Evolutionary conservation across 2,888 invertebrate species (phyloP), one percentile per base, ranked within the genome.

Genomic region (Lasioglossum oenotherae): DNA sequence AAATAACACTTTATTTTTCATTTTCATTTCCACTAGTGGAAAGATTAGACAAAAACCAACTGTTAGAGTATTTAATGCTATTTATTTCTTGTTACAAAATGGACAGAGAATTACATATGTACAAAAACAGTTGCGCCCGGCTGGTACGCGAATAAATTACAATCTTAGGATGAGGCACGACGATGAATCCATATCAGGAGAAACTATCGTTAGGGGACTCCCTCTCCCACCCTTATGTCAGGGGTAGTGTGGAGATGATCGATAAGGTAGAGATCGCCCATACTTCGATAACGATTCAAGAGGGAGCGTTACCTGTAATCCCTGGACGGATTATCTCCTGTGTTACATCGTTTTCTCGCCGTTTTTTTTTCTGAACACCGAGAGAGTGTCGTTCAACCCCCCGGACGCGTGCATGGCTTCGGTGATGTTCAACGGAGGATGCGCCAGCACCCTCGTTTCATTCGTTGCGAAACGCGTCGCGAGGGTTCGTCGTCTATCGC

Each of bases 61-160:
- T 67, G 8, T 19, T 35, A 35, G 19, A 35, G 16, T 67, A 67
- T 0, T 23, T 67, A 67, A 35, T 0, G 14, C 19, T 71, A 78
- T 88, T 91, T 91, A 87, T 87, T 91, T 79, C 72, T 91, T 74
- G 35, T 87, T 92, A 90, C 78, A 91, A 88, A 90, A 79, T 31
- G 38, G 75, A 82, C 83, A 83, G 73, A 72, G 80, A 85, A 77
- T 84, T 88, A 88, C 87, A 88, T 92, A 92, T 91, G 69, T 91
- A 91, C 92, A 91, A 89, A 74, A 82, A 46, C 67, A 38, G 31
- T 79, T 74, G 74, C 16, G 57, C 35, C 81, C 19, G 16, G 71
- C 35, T 64, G 23, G 80, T 35, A 23, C 35, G 74, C 74, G 41
- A 84, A 83, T 83, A 82, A 84, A 78, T 85, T 81, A 78, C 74